Evolutionary conservation across 1,140 invertebrate species (phyloP), one percentile per base, ranked within the genome.

Genomic region (Samia ricini): DNA sequence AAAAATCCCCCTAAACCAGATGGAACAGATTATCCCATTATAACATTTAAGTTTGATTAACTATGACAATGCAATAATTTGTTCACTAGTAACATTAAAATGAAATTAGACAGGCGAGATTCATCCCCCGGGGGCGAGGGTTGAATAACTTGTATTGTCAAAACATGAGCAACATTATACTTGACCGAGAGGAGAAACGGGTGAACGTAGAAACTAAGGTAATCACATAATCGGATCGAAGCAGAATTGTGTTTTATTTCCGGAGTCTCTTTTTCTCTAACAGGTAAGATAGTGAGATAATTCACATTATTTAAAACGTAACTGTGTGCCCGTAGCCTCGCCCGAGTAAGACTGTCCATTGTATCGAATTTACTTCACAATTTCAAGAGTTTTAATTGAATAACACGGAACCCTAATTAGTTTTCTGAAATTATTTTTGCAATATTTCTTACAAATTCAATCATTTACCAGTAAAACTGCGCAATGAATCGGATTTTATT

Each of bases 11-110:
- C 72, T 72, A 65, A 64, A 72, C 77, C 81, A 84, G 81, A 83
- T 88, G 85, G 65, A 79, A 71, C 68, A 75, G 73, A 81, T 79
- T 78, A 82, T 76, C 74, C 69, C 76, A 83, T 83, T 84, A 79
- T 21, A 72, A 78, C 67, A 66, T 73, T 81, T 79, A 79, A 79
- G 74, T 81, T 81, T 83, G 75, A 79, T 78, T 76, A 70, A 69
- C 71, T 81, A 85, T 85, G 83, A 87, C 77, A 79, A 59, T 76
- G 79, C 83, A 82, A 81, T 88, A 88, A 88, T 89, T 84, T 77
- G 81, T 83, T 81, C 79, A 84, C 83, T 76, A 76, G 81, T 79
- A 76, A 81, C 77, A 85, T 79, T 79, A 83, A 82, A 87, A 85
- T 84, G 72, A 78, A 82, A 82, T 85, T 84, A 79, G 76, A 77